Base-by-base conservation (phyloP, 2,797 vertebrate species). In the Cynodonichthys magdalenae region DNA sequence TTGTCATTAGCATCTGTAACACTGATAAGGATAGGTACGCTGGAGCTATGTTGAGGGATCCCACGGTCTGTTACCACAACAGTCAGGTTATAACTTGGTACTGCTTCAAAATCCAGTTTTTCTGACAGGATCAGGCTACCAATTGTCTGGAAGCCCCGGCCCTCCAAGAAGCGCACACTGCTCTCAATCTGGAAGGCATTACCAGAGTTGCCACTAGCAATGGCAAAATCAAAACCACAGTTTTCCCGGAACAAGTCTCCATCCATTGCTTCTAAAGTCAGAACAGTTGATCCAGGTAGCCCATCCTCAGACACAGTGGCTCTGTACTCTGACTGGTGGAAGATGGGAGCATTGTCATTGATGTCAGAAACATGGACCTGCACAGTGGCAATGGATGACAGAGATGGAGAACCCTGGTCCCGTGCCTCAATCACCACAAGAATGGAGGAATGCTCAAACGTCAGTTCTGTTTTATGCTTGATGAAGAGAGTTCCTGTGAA, bases 141-240 rank as follows among this genome's bases (percentile, higher is more conserved):
- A 24, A 95, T 92, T 0, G 89, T 94, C 86, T 90, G 93, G 78
- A 96, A 95, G 31, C 93, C 92, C 6, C 86, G 94, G 0, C 95
- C 94, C 66, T 95, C 91, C 11, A 90, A 87, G 83, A 95, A 94
- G 12, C 90, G 92, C 50, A 96, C 92, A 0, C 94, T 94, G 85
- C 95, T 96, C 81, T 98, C 96, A 73, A 99, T 92, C 85, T 97
- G 97, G 89, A 99, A 99, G 57, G 93, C 91, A 0, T 95, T 96
- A 70, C 95, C 97, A 0, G 87, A 69, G 27, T 99, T 98, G 68
- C 98, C 98, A 1, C 94, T 96, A 80, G 97, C 90, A 0, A 99
- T 97, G 68, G 95, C 95, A 64, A 98, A 99, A 91, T 98, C 96
- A 18, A 99, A 94, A 5, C 94, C 93, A 0, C 94, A 93, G 1